Conservation (phyloP, 1,140 invertebrate genomes). For the Drosophila mayri region DNA sequence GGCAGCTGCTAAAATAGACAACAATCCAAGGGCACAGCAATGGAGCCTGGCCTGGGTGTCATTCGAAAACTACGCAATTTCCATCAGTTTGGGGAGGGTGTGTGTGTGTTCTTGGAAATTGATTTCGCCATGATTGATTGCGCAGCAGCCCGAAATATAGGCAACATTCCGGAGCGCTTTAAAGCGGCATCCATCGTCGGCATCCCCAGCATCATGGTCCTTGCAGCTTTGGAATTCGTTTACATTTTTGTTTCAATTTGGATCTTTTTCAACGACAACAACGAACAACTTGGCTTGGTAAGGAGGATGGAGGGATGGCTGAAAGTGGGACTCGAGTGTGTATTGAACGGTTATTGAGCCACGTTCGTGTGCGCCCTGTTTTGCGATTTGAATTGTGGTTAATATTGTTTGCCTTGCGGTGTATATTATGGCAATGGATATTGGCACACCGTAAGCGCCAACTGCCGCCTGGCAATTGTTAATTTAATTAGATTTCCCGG, state of each 20-base stretch:
- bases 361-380: constrained; percentile 46
- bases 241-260: constrained; percentile 77
- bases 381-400: constrained; percentile 58
- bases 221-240: constrained; percentile 42
- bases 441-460: constrained; percentile 18
- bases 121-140: constrained; percentile 82
- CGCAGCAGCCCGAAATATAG: constrained; percentile 62
- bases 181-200: constrained; percentile 23
- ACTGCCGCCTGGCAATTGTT: constrained; percentile 42
- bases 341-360: constrained; percentile 69
- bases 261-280: constrained; percentile 51
- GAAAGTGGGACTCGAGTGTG: background rate
- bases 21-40: constrained; percentile 31
- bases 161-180: constrained; percentile 50
- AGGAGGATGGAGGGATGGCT: background rate
- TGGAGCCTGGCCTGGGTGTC: constrained; percentile 18
- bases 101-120: constrained; percentile 64
- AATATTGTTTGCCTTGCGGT: constrained; percentile 59
- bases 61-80: constrained; percentile 52
- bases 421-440: constrained; percentile 19
- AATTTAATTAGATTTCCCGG: constrained; percentile 61
- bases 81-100: constrained; percentile 7
- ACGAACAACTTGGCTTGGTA: constrained; percentile 24
- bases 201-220: constrained; percentile 17
- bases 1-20: constrained; percentile 61